A percentile compares a stretch with the other conserved stretches of the same genome.
These are phyloP conservation scores for Sclerodermus sp. DNA, from an alignment of 2,888 invertebrate species.

Conservation along the genomic window DNA sequence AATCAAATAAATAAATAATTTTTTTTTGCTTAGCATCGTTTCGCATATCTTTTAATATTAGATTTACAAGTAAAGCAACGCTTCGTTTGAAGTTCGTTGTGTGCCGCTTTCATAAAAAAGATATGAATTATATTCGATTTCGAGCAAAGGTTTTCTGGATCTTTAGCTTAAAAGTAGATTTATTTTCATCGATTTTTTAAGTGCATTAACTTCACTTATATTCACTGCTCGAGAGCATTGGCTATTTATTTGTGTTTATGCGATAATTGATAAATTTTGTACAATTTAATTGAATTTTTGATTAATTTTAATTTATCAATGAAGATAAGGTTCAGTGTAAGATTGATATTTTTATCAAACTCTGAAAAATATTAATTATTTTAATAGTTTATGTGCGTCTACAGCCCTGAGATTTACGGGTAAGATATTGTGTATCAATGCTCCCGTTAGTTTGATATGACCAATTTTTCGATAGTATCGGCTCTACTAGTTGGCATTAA, in stretches of 20 bases:
- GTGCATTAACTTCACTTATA: too few relatives aligned
- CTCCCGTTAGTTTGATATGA: conserved; percentile 13
- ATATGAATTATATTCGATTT: conserved; percentile 32
- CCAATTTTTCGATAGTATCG: conserved; percentile 14
- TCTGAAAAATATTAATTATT: background rate
- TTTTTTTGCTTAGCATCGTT: conserved; percentile 49
- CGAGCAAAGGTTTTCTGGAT: conserved; percentile 33
- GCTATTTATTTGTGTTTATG: too few relatives aligned
- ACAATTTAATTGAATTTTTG: too few relatives aligned
- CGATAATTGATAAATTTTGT: too few relatives aligned
- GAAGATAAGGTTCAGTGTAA: background rate
- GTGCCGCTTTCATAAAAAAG: conserved; percentile 9
- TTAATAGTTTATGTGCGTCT: background rate
- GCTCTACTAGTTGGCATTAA: conserved; percentile 9
- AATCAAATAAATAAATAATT: conserved; percentile 57
- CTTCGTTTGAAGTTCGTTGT: background rate
- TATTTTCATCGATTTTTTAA: background rate
- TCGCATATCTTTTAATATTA: conserved; percentile 45
- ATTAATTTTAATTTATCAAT: too few relatives aligned
- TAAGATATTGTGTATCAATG: conserved; percentile 18
- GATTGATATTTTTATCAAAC: conserved; percentile 3
- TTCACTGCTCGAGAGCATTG: background rate
- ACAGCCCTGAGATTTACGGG: too few relatives aligned
- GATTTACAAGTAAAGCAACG: conserved; percentile 33
- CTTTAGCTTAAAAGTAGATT: conserved; percentile 34